These are phyloP conservation scores for Drosophila ezoana DNA, from an alignment of 2,888 invertebrate species.

Conservation along the genomic window DNA sequence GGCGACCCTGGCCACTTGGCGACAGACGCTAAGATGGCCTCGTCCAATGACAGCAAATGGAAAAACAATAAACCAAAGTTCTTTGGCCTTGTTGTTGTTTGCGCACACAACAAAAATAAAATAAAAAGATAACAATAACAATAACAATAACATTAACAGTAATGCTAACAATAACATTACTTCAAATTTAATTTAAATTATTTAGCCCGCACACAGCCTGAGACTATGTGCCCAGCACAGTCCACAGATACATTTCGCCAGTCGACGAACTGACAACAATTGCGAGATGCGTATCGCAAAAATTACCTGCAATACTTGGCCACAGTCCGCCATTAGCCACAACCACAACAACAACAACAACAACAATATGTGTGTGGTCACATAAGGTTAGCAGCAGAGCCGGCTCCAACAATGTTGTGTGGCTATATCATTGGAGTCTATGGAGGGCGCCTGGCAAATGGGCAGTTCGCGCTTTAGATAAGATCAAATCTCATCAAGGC, in stretches of 20 bases:
- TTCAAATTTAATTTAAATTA: slow-evolving; percentile 82
- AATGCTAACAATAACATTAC: slow-evolving; percentile 77
- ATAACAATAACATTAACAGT: slow-evolving; percentile 76
- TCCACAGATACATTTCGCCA: slow-evolving; percentile 10
- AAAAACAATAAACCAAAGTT: slow-evolving; percentile 72
- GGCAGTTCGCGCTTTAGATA: slow-evolving; percentile 63
- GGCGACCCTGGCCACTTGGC: background rate
- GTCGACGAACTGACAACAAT: slow-evolving; percentile 46
- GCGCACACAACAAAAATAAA: slow-evolving; percentile 19
- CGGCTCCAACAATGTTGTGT: no score
- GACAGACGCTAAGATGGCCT: slow-evolving; percentile 5
- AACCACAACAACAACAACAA: slow-evolving; percentile 23
- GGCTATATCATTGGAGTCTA: no score
- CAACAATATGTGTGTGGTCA: slow-evolving; percentile 1
- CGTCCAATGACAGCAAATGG: slow-evolving; percentile 63
- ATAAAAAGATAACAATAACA: slow-evolving; percentile 56
- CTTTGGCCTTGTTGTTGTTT: slow-evolving; percentile 28
- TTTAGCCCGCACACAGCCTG: slow-evolving; percentile 44
- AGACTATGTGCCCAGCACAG: background rate
- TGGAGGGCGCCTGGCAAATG: slow-evolving; percentile 41
- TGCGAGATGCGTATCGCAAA: slow-evolving; percentile 70
- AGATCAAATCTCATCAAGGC: slow-evolving; percentile 42
- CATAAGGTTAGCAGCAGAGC: slow-evolving; percentile 27
- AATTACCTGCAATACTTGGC: slow-evolving; percentile 70
- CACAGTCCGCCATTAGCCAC: slow-evolving; percentile 45